Evolutionary conservation across 2,797 vertebrate genomes (phyloP).

Genomic region (Halcyon chelicuti): DNA sequence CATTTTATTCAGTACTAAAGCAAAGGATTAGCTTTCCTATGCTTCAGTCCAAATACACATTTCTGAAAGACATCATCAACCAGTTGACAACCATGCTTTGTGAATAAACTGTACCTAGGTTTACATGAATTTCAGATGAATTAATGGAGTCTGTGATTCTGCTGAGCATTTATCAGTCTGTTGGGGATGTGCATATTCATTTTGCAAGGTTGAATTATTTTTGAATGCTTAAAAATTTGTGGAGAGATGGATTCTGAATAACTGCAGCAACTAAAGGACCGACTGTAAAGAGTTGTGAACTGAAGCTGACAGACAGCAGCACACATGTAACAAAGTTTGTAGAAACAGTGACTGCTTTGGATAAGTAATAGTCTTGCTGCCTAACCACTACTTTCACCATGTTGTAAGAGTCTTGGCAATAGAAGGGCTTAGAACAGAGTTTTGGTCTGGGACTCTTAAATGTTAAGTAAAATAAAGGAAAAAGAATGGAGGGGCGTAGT

Average conservation of each 20-base stretch:
- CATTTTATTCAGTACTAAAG: not conserved
- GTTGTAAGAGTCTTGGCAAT: not conserved
- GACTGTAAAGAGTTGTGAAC: not conserved
- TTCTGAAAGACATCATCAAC: not conserved
- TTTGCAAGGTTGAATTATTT: not conserved
- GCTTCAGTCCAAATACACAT: not conserved
- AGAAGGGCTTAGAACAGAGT: not conserved
- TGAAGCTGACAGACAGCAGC: not conserved
- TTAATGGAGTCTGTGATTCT: not conserved
- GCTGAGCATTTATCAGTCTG: not conserved
- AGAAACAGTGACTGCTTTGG: not conserved
- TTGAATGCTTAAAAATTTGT: not conserved
- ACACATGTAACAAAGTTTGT: not conserved
- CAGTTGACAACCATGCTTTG: not conserved
- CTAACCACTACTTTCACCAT: not conserved
- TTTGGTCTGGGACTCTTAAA: not conserved
- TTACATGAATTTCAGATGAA: not conserved
- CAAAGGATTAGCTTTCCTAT: not conserved
- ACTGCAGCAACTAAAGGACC: not conserved
- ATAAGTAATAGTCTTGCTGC: not conserved
- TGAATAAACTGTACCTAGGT: not conserved
- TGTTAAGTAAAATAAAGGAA: not conserved
- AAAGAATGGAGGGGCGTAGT: not conserved
- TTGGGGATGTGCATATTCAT: not conserved
- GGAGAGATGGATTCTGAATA: not conserved